Base-by-base conservation (phyloP, 2,888 invertebrate species). In the Geotrupes spiniger region DNA sequence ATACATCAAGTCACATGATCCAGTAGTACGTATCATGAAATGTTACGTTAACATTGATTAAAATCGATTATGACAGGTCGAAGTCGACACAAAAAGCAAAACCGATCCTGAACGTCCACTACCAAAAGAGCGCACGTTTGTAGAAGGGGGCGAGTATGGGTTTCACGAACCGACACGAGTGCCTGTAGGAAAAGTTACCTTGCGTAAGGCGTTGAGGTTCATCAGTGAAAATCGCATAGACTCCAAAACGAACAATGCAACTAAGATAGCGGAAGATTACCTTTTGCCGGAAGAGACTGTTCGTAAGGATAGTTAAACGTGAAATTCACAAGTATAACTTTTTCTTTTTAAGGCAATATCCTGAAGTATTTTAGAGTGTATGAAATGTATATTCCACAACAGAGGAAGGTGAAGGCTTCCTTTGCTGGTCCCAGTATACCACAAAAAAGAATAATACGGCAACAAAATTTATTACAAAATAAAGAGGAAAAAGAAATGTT, bases 1-100 rank as follows among this genome's bases (percentile, higher is more conserved):
- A 73, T 90, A 80, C 78, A 87, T 91, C 66, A 81, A 78, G 44
- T 86, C 88, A 1, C 63, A 75, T 44, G 83, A 83, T 45, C 71
- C 72, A 46, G 40, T 33, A 33, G 59, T 59, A 54, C 39, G 48
- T 42, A 51, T 21, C 21, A 3, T 21, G 3, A 21, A 21, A 21
- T 21, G 4, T 21, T 4, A 21, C 3, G 3, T 21, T 21, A 4
- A 21, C 3, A 28, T 28, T 46, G 28, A 44, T 46, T 21, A 11
- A 29, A 10, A 37, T 43, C 45, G 49, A 47, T 41, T 50, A 37
- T 48, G 52, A 45, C 42, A 54, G 66, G 70, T 71, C 25, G 72
- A 69, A 36, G 27, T 40, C 29, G 37, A 21, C 14, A 37, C 29
- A 8, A 73, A 75, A 51, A 66, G 62, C 31, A 58, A 66, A 10